These are phyloP conservation scores for Rhamphomyia laevipes DNA, from an alignment of 2,888 invertebrate genomes.

Conservation along the genomic window DNA sequence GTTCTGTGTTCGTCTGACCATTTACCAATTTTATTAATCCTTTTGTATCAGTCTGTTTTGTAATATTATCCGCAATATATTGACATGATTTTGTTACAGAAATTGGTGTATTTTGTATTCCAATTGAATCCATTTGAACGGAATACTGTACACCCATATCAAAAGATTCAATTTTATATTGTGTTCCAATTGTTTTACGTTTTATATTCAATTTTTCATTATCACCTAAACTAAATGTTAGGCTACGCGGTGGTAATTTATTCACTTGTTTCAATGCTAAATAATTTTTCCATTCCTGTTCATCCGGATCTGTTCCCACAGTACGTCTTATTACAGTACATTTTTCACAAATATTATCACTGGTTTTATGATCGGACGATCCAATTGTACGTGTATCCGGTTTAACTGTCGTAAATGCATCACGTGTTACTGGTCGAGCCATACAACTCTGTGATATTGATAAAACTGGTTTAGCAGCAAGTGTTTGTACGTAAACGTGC, in stretches of 20 bases:
- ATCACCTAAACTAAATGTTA: constrained; percentile 49
- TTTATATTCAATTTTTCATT: constrained; percentile 38
- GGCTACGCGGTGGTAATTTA: constrained; percentile 40
- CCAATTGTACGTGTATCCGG: constrained; percentile 41
- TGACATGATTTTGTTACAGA: constrained; percentile 23
- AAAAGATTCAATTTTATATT: constrained; percentile 16
- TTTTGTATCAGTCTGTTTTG: constrained; percentile 36
- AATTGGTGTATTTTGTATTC: constrained; percentile 22
- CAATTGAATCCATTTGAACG: constrained; percentile 20
- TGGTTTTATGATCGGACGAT: constrained; percentile 41
- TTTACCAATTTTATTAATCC: constrained; percentile 27
- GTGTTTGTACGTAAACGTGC: constrained; percentile 25
- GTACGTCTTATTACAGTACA: constrained; percentile 41
- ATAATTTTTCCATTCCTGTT: constrained; percentile 14
- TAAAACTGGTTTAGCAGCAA: constrained; percentile 19
- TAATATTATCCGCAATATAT: constrained; percentile 19
- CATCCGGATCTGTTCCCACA: constrained; percentile 45
- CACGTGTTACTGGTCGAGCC: constrained; percentile 26
- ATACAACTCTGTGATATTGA: constrained; percentile 24
- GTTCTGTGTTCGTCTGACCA: constrained; percentile 24
- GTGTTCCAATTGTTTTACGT: constrained; percentile 28
- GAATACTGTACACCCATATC: constrained; percentile 8
- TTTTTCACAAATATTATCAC: constrained; percentile 41
- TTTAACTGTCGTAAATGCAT: constrained; percentile 27
- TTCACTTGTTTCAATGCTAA: constrained; percentile 35